These are phyloP conservation scores for Calonectris borealis DNA, from an alignment of 2,113 vertebrate species.

Conservation along the genomic window DNA sequence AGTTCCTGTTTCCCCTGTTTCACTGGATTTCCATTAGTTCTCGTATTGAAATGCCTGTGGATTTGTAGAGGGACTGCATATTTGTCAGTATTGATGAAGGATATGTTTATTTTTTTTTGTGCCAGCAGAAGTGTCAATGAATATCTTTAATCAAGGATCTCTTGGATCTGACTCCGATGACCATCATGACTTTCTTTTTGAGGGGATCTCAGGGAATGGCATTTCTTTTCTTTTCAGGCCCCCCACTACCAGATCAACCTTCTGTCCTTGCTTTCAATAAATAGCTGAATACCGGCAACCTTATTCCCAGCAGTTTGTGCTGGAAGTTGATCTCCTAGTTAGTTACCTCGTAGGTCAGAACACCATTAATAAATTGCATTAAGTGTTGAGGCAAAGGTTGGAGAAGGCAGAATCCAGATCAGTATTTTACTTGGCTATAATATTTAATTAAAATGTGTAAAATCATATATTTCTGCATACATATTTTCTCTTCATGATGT, in stretches of 20 bases:
- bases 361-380: constrained; percentile 61
- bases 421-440: not conserved
- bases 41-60: accelerated
- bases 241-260: not conserved
- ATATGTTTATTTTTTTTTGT: not conserved
- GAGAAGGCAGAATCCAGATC: constrained; percentile 29
- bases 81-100: accelerated
- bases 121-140: not conserved
- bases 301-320: not conserved
- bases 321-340: constrained; percentile 41
- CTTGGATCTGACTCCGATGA: not conserved
- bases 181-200: not conserved
- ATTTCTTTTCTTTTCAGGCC: not conserved
- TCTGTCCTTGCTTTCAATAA: not conserved
- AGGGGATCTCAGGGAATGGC: not conserved
- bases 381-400: constrained; percentile 49
- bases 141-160: not conserved
- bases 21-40: not conserved
- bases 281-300: not conserved
- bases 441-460: constrained; percentile 41
- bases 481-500: not conserved
- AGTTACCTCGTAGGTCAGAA: constrained; percentile 34
- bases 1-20: not conserved
- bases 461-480: constrained; percentile 5
- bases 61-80: not conserved